Percentiles rank a stretch among this genome's conserved stretches.
phyloP scores from a whole-genome alignment of 1,140 invertebrate genomes.

The Eueides isabella region DNA sequence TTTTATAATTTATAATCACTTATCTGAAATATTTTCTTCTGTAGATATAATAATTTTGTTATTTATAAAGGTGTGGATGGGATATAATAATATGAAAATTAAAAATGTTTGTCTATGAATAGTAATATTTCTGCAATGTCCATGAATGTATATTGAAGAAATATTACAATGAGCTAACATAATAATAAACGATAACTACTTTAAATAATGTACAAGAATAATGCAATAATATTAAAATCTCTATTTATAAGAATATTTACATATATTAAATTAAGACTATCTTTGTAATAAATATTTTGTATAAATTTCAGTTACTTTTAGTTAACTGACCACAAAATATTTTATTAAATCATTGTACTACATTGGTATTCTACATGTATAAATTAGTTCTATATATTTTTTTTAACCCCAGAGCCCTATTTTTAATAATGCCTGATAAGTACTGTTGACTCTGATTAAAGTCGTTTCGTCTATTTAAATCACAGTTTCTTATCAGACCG shows the following conservation, averaged over 20 bases:
- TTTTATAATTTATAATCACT: not conserved
- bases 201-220: constrained; percentile 5
- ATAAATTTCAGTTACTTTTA: not conserved
- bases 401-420: not conserved
- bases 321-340: not conserved
- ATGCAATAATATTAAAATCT: constrained; percentile 23
- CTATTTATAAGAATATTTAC: constrained; percentile 18
- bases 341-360: not conserved
- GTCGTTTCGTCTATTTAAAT: not conserved
- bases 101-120: not conserved
- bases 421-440: not conserved
- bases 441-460: too few species aligned
- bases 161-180: constrained; percentile 1
- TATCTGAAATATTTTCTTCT: not conserved
- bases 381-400: not conserved
- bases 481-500: not conserved
- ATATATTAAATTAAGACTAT: not conserved
- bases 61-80: not conserved
- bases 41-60: not conserved
- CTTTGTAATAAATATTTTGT: not conserved
- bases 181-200: not conserved
- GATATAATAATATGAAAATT: not conserved
- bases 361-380: not conserved
- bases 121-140: constrained; percentile 18
- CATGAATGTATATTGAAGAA: constrained; percentile 8